Base-by-base conservation (phyloP, 1,140 invertebrate species). In the Drosophila nigromelanica region DNA sequence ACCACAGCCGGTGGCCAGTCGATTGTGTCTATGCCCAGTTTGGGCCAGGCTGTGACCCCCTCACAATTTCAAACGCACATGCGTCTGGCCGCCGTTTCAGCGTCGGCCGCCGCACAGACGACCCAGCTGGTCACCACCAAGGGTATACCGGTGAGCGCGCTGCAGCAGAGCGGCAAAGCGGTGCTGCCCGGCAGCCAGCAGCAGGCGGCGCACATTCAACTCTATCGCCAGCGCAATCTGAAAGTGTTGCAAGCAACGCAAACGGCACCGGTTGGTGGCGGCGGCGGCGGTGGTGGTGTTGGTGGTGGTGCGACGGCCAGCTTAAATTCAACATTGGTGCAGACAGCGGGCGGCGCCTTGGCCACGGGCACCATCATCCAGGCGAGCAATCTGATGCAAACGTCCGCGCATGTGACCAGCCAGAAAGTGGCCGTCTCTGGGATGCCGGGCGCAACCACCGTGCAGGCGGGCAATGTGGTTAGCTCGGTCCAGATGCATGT, bases 11-110 rank as follows among this genome's bases (percentile, higher is more conserved):
- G 92, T 47, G 91, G 90, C 18, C 90, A 92, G 21, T 91, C 93
- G 0, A 92, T 93, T 43, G 93, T 93, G 0, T 92, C 92, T 2
- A 80, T 90, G 80, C 83, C 80, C 40, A 71, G 55, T 30, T 51
- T 90, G 14, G 86, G 80, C 0, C 91, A 92, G 33, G 89, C 85
- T 68, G 86, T 93, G 1, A 91, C 87, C 42, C 79, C 91, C 5
- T 90, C 92, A 0, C 92, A 93, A 60, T 86, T 94, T 15, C 93
- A 93, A 74, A 91, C 93, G 0, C 92, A 93, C 39, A 86, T 93
- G 30, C 91, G 93, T 35, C 73, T 92, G 50, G 82, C 91, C 0
- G 83, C 92, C 0, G 93, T 94, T 0, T 70, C 82, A 1, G 68
- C 92, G 80, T 47, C 91, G 77, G 56, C 75, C 4, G 92, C 93